These are phyloP conservation scores for Montipora cactus DNA, from an alignment of 64 coral and sea anemone genomes.

Conservation along the genomic window DNA sequence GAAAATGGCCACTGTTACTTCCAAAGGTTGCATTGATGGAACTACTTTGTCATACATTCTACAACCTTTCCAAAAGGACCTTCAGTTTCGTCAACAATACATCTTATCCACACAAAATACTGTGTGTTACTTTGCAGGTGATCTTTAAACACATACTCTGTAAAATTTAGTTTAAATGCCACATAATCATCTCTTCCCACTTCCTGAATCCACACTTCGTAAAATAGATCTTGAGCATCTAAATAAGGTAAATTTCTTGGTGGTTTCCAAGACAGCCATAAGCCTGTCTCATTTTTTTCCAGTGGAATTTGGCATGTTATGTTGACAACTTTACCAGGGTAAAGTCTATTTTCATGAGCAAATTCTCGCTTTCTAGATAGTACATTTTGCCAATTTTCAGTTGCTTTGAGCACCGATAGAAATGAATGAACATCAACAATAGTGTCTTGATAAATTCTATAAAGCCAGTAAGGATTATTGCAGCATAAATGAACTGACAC, in stretches of 20 bases:
- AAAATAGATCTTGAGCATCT: slow-evolving; percentile 28
- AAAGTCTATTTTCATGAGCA: slow-evolving; percentile 12
- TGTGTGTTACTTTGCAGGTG: slow-evolving; percentile 54
- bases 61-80: slow-evolving; percentile 77
- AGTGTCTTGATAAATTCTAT: slow-evolving; percentile 99
- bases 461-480: slow-evolving; percentile 89
- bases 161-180: slow-evolving; percentile 75
- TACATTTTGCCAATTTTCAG: slow-evolving; percentile 50
- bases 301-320: slow-evolving; percentile 57
- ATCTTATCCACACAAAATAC: slow-evolving; percentile 88
- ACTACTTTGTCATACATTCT: slow-evolving; percentile 17
- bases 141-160: slow-evolving; percentile 85
- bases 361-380: background rate
- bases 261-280: slow-evolving; percentile 83
- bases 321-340: slow-evolving; percentile 83
- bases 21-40: background rate
- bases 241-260: slow-evolving; percentile 78
- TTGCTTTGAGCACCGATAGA: slow-evolving; percentile 39
- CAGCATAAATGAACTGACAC: slow-evolving; percentile 91
- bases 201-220: slow-evolving; percentile 97
- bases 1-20: background rate
- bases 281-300: background rate
- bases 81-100: slow-evolving; percentile 46
- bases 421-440: slow-evolving; percentile 87
- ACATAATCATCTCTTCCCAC: slow-evolving; percentile 66